Conservation (phyloP, 2,113 vertebrate species). For the Gymnarchus niloticus region DNA sequence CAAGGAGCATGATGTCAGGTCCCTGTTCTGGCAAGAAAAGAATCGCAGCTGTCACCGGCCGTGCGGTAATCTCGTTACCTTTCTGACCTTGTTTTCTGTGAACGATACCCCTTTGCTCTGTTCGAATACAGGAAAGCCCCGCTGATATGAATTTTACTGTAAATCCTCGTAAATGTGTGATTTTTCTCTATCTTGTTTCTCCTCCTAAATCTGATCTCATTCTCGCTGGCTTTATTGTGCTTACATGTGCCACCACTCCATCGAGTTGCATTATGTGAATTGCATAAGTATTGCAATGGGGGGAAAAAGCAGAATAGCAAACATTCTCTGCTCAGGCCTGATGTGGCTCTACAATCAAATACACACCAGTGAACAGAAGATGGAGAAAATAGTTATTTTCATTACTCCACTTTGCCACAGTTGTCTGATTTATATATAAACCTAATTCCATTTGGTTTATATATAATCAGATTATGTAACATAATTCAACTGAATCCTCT, state of each 20-base stretch:
- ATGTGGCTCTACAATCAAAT: background rate
- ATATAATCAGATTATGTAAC: background rate
- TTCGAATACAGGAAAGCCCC: background rate
- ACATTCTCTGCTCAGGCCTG: background rate
- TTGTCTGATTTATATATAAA: background rate
- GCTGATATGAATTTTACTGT: background rate
- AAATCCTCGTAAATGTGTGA: background rate
- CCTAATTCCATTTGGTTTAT: no score
- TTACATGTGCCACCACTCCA: background rate
- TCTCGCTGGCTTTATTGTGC: background rate
- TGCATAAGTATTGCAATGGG: background rate
- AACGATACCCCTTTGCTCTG: background rate
- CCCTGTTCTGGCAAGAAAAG: background rate
- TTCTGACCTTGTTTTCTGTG: background rate
- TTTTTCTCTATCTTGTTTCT: slow-evolving; percentile 2
- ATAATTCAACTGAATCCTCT: background rate
- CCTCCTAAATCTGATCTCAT: background rate
- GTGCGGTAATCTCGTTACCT: background rate
- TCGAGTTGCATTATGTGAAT: background rate
- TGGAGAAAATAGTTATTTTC: background rate
- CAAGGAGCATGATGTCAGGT: background rate
- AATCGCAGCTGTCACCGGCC: background rate
- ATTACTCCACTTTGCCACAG: background rate
- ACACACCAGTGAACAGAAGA: background rate
- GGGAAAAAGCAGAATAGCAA: background rate